Percentiles rank a stretch among this genome's conserved stretches.
Evolutionary conservation across 2,797 vertebrate genomes (phyloP).

Genomic region (Xenentodon cancila): DNA sequence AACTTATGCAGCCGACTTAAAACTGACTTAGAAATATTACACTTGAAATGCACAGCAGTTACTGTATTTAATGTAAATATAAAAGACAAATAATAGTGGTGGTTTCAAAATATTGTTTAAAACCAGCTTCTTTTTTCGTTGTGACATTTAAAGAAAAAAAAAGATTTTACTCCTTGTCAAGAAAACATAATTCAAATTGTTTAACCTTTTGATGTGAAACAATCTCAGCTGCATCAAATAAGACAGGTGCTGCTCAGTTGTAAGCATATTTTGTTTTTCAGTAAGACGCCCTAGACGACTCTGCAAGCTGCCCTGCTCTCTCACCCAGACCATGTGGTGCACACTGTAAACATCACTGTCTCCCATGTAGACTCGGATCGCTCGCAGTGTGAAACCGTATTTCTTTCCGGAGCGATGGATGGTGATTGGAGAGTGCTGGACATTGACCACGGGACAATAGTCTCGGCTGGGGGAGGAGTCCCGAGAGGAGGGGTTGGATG

Average conservation of each 20-base stretch:
- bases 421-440: slow-evolving; percentile 88
- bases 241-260: no score
- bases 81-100: no score
- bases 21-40: no score
- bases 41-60: no score
- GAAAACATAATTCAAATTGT: no score
- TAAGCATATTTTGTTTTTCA: no score
- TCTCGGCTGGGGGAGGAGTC: slow-evolving; percentile 92
- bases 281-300: not conserved
- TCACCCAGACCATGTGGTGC: slow-evolving; percentile 94
- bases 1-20: no score
- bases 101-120: no score
- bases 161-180: no score
- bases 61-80: no score
- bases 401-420: slow-evolving; percentile 93
- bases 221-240: not conserved
- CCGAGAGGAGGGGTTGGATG: slow-evolving; percentile 90
- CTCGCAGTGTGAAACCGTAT: slow-evolving; percentile 91
- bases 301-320: slow-evolving; percentile 34
- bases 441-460: slow-evolving; percentile 87
- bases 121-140: no score
- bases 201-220: not conserved
- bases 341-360: slow-evolving; percentile 94
- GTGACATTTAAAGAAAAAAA: not conserved
- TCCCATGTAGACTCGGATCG: slow-evolving; percentile 93